Percentiles rank a stretch among this genome's conserved stretches.
These are phyloP conservation scores for Condylura cristata DNA, from an alignment of 2,113 vertebrate species.

Conservation along the genomic window DNA sequence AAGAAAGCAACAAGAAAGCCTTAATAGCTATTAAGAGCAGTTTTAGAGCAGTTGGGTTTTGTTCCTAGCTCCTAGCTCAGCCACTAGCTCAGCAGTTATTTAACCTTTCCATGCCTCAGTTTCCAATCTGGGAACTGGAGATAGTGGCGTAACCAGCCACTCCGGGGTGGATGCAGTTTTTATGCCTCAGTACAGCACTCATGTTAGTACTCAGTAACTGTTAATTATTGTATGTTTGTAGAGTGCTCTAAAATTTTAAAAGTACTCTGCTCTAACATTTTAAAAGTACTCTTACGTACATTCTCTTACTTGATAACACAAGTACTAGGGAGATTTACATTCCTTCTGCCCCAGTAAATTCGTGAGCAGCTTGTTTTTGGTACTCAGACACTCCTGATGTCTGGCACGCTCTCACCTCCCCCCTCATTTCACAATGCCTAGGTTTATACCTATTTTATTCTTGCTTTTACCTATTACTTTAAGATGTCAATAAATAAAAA, in stretches of 20 bases:
- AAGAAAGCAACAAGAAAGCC: slow-evolving; percentile 16
- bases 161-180: background rate
- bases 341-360: background rate
- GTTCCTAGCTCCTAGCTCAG: background rate
- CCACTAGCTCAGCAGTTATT: background rate
- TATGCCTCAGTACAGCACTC: background rate
- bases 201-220: background rate
- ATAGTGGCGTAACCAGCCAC: background rate
- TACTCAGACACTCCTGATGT: background rate
- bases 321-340: background rate
- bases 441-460: background rate
- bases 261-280: background rate
- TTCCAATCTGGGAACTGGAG: background rate
- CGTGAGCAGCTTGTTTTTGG: background rate
- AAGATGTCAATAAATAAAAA: background rate
- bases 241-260: background rate
- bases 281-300: background rate
- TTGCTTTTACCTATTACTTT: background rate
- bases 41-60: background rate
- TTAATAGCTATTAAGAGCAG: background rate
- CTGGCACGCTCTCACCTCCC: background rate
- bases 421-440: fast-evolving
- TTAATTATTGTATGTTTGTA: slow-evolving; percentile 1
- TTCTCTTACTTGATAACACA: slow-evolving; percentile 17
- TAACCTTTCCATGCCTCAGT: background rate